Percentiles rank a stretch among this genome's conserved stretches.
Evolutionary conservation across 2,888 invertebrate species (phyloP).

Genomic region (Apodemia hepburni): DNA sequence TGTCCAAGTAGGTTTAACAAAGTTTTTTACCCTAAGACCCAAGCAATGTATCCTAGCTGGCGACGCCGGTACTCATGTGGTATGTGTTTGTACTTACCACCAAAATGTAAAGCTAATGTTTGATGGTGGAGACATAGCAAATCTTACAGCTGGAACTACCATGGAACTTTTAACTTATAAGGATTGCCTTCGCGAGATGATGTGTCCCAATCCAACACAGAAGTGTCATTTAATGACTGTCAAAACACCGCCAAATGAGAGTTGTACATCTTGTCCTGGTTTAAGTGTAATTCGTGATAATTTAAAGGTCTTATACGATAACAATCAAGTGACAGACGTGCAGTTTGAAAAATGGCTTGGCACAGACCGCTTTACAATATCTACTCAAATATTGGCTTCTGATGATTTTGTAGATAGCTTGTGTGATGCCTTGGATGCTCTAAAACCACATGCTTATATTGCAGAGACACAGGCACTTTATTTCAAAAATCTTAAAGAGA

Average conservation of each 20-base stretch:
- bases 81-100: constrained; percentile 2
- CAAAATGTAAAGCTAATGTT: constrained; percentile 22
- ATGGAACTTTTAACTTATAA: constrained; percentile 31
- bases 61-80: constrained; percentile 31
- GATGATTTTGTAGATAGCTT: constrained; percentile 28
- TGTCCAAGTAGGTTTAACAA: constrained; percentile 28
- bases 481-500: constrained; percentile 26
- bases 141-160: constrained; percentile 27
- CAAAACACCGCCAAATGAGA: constrained; percentile 27
- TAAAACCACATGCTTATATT: constrained; percentile 28
- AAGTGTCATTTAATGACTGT: constrained; percentile 30
- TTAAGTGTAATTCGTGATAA: constrained; percentile 28
- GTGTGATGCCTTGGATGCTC: constrained; percentile 25
- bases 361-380: not conserved
- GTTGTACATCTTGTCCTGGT: constrained; percentile 28
- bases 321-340: constrained; percentile 28
- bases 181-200: constrained; percentile 30
- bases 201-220: constrained; percentile 31
- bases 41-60: constrained; percentile 33
- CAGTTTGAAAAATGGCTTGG: constrained; percentile 28
- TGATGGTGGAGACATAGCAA: constrained; percentile 29
- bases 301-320: constrained; percentile 29
- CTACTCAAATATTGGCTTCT: constrained; percentile 27
- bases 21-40: constrained; percentile 31
- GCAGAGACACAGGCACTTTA: constrained; percentile 26